Base-by-base conservation (phyloP, 2,113 vertebrate genomes). In the Choloepus hoffmanni region DNA sequence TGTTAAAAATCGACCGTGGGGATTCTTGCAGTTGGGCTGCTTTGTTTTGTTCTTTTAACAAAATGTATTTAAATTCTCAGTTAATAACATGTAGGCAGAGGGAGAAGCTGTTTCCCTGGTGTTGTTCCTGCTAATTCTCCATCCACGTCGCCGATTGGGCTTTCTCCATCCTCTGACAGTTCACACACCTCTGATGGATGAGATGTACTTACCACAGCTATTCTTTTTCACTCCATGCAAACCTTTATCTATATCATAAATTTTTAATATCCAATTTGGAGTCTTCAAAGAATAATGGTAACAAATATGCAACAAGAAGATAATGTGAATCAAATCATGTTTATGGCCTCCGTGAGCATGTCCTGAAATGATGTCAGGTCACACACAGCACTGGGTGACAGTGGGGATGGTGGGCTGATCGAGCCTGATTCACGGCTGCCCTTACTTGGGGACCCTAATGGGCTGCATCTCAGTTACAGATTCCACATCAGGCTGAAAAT, bases 251-350 rank as follows among this genome's bases (percentile, higher is more conserved):
- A 77, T 96, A 95, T 68, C 73, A 95, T 97, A 98, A 96, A 97
- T 96, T 96, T 97, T 98, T 97, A 97, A 97, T 92, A 97, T 96
- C 95, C 91, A 89, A 93, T 97, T 97, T 96, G 3, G 48, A 97
- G 95, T 48, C 97, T 97, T 96, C 94, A 94, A 96, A 97, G 95
- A 98, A 95, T 96, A 98, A 97, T 0, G 11, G 85, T 79, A 97
- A 97, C 97, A 97, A 95, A 97, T 88, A 94, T 1, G 30, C 95
- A 97, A 96, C 55, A 43, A 2, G 58, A 92, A 97, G 96, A 97
- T 97, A 98, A 98, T 96, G 88, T 84, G 86, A 97, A 97, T 95
- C 72, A 88, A 98, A 97, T 96, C 97, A 95, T 94, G 95, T 97
- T 98, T 98, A 98, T 97, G 96, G 96, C 78, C 83, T 96, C 96